Evolutionary conservation across 1,140 invertebrate genomes (phyloP), one percentile per base, ranked within the genome.

Genomic region (Druon quercuslanigerum): DNA sequence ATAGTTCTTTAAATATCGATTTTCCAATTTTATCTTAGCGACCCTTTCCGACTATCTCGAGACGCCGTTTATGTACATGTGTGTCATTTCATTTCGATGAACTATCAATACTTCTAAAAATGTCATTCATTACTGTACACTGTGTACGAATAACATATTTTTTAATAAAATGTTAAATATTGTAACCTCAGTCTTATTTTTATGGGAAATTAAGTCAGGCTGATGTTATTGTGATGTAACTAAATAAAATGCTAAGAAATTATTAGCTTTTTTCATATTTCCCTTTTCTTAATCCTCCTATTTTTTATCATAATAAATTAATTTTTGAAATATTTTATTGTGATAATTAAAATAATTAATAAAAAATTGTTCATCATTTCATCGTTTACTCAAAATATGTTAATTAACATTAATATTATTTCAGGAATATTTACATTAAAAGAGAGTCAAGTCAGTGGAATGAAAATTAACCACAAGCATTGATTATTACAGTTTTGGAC

Each of bases 201-300:
- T 70, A 75, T 52, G 50, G 51, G 19, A 25, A 52, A 75, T 51
- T 33, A 19, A 19, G 51, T n/a, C 13, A 75, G 20, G 51, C 25
- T 70, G 51, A 75, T 19, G 9, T 66, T 66, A 66, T 52, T 71
- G 74, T 51, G 56, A 70, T 66, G 56, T 60, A 54, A 66, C 25
- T 51, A 72, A 70, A 77, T 73, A 73, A 73, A 74, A 70, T 75
- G 50, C 0, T 51, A 77, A 72, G 60, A 4, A 16, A 77, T 56
- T 40, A 51, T 71, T 70, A 33, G n/a, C 13, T 54, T n/a, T 17
- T 16, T 14, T 11, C 7, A 33, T 33, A 16, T 16, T 25, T 25
- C 11, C 56, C 2, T 13, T 8, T 25, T 66, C 40, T 16, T 8
- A 33, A 4, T 13, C 4, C 25, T 57, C 9, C 33, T 57, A 17